A percentile compares a stretch with the other conserved stretches of the same genome.
phyloP scores from a whole-genome alignment of 92 coral and sea anemone species.

The Meandrina meandrites region DNA sequence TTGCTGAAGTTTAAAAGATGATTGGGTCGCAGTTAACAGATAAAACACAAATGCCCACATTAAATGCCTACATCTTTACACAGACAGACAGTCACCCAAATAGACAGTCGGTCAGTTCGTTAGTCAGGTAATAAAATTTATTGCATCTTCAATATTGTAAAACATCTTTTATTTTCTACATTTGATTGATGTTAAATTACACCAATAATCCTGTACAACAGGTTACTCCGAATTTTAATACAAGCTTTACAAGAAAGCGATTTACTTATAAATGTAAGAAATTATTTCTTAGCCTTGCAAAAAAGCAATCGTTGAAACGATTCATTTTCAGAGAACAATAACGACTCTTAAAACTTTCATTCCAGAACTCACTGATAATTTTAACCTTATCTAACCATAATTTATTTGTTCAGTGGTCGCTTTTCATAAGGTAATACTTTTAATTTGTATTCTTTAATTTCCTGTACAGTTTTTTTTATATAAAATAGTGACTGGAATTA shows the following conservation, averaged over 20 bases:
- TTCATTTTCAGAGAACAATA: neutral
- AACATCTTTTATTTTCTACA: neutral
- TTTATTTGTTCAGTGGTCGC: neutral
- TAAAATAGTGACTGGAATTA: neutral
- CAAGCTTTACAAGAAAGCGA: constrained; percentile 24
- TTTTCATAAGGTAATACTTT: constrained; percentile 11
- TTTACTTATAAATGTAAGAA: neutral
- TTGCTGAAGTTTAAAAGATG: no score
- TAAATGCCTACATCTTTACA: no score
- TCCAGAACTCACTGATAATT: neutral
- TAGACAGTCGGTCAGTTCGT: neutral
- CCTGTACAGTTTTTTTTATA: constrained; percentile 7
- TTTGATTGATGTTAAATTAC: constrained; percentile 1
- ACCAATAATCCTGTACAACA: constrained; percentile 7
- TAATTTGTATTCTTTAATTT: neutral
- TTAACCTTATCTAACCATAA: neutral
- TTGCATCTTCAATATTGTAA: neutral
- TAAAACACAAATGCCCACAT: no score
- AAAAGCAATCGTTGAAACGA: neutral
- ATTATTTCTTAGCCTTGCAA: neutral
- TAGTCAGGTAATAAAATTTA: neutral
- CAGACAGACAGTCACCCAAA: neutral
- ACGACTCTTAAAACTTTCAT: neutral
- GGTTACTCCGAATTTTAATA: neutral
- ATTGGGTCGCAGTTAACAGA: no score